Conservation (phyloP, 2,797 vertebrate genomes). For the Tokudaia muenninki region DNA sequence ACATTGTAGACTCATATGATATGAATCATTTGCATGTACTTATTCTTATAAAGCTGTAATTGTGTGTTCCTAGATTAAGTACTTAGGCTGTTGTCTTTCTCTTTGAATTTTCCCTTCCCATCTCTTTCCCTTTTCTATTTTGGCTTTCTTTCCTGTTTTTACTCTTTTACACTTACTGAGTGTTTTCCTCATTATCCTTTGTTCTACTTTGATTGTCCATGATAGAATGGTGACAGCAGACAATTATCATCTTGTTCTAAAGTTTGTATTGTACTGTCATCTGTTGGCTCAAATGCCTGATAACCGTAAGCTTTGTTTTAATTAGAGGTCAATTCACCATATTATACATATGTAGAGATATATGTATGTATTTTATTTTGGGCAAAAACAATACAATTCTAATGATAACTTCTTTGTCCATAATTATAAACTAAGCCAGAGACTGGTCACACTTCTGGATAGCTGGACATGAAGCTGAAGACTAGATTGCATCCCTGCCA, state of each 20-base stretch:
- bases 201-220: slow-evolving; percentile 39
- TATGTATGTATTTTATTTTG: slow-evolving; percentile 53
- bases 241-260: slow-evolving; percentile 49
- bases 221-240: slow-evolving; percentile 50
- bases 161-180: slow-evolving; percentile 1
- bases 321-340: slow-evolving; percentile 29
- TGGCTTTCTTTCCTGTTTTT: background rate
- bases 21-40: background rate
- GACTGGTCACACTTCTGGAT: slow-evolving; percentile 51
- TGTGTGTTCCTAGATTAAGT: background rate
- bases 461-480: slow-evolving; percentile 70
- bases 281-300: slow-evolving; percentile 37
- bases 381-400: slow-evolving; percentile 52
- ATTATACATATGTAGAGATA: background rate
- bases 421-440: slow-evolving; percentile 74
- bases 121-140: background rate
- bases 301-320: slow-evolving; percentile 51
- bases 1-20: background rate
- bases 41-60: slow-evolving; percentile 8
- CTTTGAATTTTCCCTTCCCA: background rate
- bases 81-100: background rate
- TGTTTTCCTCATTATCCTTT: slow-evolving; percentile 58
- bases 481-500: slow-evolving; percentile 69
- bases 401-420: slow-evolving; percentile 61
- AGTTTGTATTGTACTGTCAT: slow-evolving; percentile 36